A percentile compares a stretch with the other conserved stretches of the same genome.
phyloP scores from a whole-genome alignment of 2,113 vertebrate species.

The Bos indicus region DNA sequence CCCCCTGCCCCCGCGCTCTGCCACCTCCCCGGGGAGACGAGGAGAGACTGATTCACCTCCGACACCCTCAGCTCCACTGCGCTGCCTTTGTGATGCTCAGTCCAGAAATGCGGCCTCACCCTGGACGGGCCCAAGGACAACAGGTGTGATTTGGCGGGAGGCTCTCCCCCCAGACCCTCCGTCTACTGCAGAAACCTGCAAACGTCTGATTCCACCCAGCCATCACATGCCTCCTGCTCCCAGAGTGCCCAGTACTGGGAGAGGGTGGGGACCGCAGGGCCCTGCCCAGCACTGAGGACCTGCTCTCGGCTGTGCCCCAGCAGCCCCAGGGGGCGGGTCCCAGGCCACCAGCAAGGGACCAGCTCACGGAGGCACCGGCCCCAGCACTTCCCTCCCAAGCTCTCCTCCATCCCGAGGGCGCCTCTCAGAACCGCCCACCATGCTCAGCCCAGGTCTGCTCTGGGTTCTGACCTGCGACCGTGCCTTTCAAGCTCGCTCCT shows the following conservation, averaged over 20 bases:
- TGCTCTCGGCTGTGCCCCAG: rapidly evolving
- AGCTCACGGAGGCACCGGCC: rapidly evolving
- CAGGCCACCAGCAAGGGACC: rapidly evolving
- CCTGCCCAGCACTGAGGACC: not conserved
- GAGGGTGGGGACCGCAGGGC: rapidly evolving
- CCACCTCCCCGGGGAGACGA: not conserved
- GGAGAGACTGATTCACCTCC: not conserved
- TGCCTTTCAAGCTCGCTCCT: not conserved
- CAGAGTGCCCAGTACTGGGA: not conserved
- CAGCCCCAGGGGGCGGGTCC: not conserved
- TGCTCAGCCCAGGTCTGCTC: not conserved
- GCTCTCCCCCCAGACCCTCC: not conserved
- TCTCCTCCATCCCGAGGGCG: not conserved
- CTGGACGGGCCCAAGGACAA: not conserved
- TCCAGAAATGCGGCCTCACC: not conserved
- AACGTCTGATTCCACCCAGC: not conserved
- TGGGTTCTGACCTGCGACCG: rapidly evolving
- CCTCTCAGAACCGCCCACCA: not conserved
- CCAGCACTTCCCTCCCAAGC: not conserved
- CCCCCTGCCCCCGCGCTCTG: not conserved
- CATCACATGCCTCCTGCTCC: not conserved
- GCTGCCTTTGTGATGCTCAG: not conserved
- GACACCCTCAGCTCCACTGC: not conserved
- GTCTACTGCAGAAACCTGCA: not conserved
- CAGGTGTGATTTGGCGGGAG: too few species aligned